Evolutionary conservation across 2,797 vertebrate species (phyloP), one percentile per base, ranked within the genome.

Genomic region (Cetoscarus ocellatus): DNA sequence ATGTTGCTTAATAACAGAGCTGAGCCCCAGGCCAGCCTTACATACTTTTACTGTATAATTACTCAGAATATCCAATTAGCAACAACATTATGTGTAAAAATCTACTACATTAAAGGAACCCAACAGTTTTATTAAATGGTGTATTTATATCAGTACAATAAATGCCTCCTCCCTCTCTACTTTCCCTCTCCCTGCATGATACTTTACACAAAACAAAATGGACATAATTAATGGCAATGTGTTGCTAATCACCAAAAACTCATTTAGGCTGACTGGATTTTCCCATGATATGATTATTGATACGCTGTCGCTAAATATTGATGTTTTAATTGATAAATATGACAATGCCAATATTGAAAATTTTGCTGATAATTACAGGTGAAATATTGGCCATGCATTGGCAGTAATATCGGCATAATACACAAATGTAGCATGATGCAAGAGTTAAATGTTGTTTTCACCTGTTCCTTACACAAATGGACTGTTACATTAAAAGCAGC

Each of bases 121-220:
- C 1, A 15, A 51, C 17, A n/a, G 10, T 43, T 65, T 51, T 12
- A 44, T 11, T 39, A 39, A 39, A 39, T 39, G 7, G 38, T 7
- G 6, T 47, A 0, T 6, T 44, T n/a, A 47, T 14, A 50, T 61
- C 8, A 52, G 27, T 64, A 49, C 15, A 5, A 45, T 47, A 1
- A 38, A 8, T 48, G n/a, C n/a, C 27, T n/a, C 40, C 18, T 42
- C 43, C 27, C 9, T 7, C 27, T 50, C 42, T 11, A 6, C 1
- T 6, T 51, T 51, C 10, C 18, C 35, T 12, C 59, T 17, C 15
- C 8, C 19, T 19, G 17, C 17, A 13, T 50, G 27, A 40, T 15
- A 50, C 10, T 62, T 64, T 45, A 51, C 53, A 40, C 3, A 38
- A 67, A 78, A 57, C 27, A 52, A 49, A 68, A 53, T 10, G 12